Conservation (phyloP, 2,113 vertebrate genomes). For the Felis chaus region DNA sequence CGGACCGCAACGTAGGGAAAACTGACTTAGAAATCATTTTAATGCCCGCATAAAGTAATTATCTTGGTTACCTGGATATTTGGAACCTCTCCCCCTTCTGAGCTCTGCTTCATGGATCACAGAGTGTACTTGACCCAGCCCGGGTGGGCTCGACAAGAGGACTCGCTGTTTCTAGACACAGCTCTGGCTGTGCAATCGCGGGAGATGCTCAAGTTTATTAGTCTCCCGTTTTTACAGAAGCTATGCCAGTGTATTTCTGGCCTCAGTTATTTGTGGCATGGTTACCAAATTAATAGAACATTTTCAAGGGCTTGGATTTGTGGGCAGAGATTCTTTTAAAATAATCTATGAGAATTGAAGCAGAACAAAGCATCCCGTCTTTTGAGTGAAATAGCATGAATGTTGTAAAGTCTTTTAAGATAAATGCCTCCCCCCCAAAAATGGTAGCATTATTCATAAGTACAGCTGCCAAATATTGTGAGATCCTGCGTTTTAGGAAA, state of each 20-base stretch:
- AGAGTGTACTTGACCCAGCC: not conserved
- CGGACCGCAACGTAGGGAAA: not conserved
- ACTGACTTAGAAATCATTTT: not conserved
- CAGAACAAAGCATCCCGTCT: not conserved
- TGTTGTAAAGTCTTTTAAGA: not conserved
- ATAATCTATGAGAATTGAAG: not conserved
- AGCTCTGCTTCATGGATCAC: not conserved
- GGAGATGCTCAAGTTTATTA: not conserved
- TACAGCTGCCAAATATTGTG: not conserved
- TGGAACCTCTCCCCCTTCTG: not conserved
- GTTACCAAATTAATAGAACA: constrained; percentile 34
- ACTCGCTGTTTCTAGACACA: not conserved
- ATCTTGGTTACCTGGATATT: constrained; percentile 34
- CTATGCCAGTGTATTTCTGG: not conserved
- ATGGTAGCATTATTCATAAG: not conserved
- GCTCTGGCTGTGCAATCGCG: not conserved
- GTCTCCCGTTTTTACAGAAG: not conserved
- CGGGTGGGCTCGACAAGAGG: not conserved
- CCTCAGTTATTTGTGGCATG: not conserved
- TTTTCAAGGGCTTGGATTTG: constrained; percentile 9
- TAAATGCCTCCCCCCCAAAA: not conserved
- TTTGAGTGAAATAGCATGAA: not conserved
- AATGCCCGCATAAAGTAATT: not conserved
- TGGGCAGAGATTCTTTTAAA: not conserved
- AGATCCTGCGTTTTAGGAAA: not conserved